Conservation (phyloP, 2,113 vertebrate species). For the Myocastor coypus region DNA sequence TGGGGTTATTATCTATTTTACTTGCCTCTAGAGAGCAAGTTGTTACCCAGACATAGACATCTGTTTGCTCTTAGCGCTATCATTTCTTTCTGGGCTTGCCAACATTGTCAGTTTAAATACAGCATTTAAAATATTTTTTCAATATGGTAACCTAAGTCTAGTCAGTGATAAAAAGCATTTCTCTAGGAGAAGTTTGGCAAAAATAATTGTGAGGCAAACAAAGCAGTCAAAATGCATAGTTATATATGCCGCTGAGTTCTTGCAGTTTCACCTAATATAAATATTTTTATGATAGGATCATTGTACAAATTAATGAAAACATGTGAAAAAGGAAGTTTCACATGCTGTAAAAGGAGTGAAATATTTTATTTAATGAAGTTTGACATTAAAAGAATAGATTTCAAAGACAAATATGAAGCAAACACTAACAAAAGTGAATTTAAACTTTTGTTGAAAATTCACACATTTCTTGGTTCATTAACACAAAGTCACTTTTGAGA, state of each 20-base stretch:
- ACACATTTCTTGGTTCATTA: not conserved
- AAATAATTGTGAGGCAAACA: constrained; percentile 36
- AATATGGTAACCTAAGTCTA: constrained; percentile 6
- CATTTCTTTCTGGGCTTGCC: constrained; percentile 55
- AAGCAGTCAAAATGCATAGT: not conserved
- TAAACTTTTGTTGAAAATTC: constrained; percentile 43
- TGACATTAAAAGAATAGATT: constrained; percentile 4
- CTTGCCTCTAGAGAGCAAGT: constrained; percentile 45
- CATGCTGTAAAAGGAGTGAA: not conserved
- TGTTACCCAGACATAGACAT: not conserved
- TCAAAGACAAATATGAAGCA: not conserved
- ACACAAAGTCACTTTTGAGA: not conserved
- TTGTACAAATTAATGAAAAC: not conserved
- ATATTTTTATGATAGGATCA: not conserved
- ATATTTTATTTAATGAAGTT: constrained; percentile 25
- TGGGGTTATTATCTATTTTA: not conserved
- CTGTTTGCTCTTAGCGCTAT: constrained; percentile 51
- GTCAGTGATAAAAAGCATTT: constrained; percentile 42
- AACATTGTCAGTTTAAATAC: constrained; percentile 51
- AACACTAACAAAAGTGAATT: not conserved
- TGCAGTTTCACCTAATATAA: not conserved
- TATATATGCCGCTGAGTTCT: not conserved
- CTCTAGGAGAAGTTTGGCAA: not conserved
- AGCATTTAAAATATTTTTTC: constrained; percentile 56
- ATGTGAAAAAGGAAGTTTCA: constrained; percentile 17